Base-by-base conservation (phyloP, 2,797 vertebrate genomes). In the Gymnopithys bicolor region DNA sequence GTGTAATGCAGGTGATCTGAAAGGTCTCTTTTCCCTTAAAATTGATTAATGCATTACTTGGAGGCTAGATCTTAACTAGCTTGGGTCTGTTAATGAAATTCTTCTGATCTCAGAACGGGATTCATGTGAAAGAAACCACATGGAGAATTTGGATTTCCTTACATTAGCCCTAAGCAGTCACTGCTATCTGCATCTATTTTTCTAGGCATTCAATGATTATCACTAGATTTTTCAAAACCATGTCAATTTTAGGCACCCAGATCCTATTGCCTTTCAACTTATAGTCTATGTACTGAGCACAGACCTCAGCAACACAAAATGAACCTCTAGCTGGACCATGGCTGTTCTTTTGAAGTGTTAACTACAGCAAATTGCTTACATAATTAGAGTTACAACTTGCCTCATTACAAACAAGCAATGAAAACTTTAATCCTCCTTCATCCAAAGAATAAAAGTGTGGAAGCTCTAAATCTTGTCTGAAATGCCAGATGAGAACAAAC, bases 401-500 rank as follows among this genome's bases (percentile, higher is more conserved):
- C 84, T 95, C 80, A 74, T 86, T 90, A 90, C 68, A 94, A 93
- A 90, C 77, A 89, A 90, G 79, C 84, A 86, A 87, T 81, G 63
- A 73, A 92, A 82, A 70, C 60, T 80, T 78, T 60, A 84, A 68
- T 89, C 81, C 93, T 89, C 66, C 4, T 94, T 89, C 93, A 81
- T 83, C 68, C 70, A 67, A 82, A 82, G 84, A 96, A 93, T 92
- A 66, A 94, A 94, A 87, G 76, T 45, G 33, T 48, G 70, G 55
- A 90, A 95, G 74, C 58, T 83, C 10, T 58, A 95, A 84, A 90
- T 91, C 84, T 96, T 94, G 53, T 84, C 78, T 89, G 91, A 95
- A 97, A 94, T 87, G 80, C 70, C 67, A 95, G 93, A 91, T 77
- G 90, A 96, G 89, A 95, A 92, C 80, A 93, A 96, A 94, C 53